Evolutionary conservation across 2,797 vertebrate genomes (phyloP), one percentile per base, ranked within the genome.

Genomic region (Sardinella longiceps): DNA sequence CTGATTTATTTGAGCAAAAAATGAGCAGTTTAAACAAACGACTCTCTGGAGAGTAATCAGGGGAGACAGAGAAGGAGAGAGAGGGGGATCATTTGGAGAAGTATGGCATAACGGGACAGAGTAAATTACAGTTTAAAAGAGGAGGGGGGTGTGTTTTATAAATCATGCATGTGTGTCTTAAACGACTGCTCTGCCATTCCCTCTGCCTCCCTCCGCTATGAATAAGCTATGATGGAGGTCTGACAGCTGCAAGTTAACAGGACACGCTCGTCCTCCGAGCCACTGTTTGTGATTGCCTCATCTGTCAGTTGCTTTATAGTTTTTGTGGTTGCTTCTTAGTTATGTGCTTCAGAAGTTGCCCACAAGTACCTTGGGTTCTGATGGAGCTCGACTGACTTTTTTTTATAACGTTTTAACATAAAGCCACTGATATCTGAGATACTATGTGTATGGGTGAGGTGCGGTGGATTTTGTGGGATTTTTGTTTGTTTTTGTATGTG

Each of bases 1-100:
- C 51, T 89, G 86, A 89, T 90, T 92, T 90, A 88, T 89, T 77
- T 87, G 33, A 43, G 82, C 81, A 85, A 83, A 87, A 87, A 89
- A 89, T 83, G 46, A 60, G 80, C 46, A 45, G 81, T 66, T 85
- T 81, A 86, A 86, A 81, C 37, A 88, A 85, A 86, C 81, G 84
- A 80, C 84, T 14, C 33, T 77, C 70, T 77, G 37, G 70, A 77
- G 70, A 39, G 37, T 39, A 43, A 23, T 20, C 30, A 6, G 37
- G n/a, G n/a, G 6, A 58, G 56, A 58, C 56, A 58, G 56, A 87
- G 84, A 82, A 85, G 85, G 63, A 11, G 84, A 70, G 81, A 84
- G 81, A 82, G 15, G 84, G n/a, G 56, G 85, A 3, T 80, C 63
- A 77, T 88, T 87, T 51, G 85, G 81, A 87, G 80, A 77, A n/a